phyloP scores from a whole-genome alignment of 2,797 vertebrate genomes.

The Manis javanica region DNA sequence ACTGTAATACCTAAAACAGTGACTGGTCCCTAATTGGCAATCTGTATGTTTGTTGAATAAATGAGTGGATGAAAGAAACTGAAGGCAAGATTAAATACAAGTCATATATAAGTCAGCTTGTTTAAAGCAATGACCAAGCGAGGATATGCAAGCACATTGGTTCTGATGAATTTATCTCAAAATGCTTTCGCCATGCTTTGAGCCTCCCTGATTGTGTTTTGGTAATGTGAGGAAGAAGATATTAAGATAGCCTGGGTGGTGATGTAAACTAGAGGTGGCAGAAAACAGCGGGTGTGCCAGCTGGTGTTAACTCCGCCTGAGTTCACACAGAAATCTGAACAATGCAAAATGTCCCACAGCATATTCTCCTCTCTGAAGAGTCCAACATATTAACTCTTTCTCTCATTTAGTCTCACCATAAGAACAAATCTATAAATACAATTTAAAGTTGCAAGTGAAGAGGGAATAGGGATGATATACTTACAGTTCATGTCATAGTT shows the following conservation, averaged over 20 bases:
- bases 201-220: neutral
- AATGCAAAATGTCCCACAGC: neutral
- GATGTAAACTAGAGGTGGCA: conserved; percentile 62
- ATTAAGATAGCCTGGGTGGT: neutral
- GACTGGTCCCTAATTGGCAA: neutral
- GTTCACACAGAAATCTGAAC: conserved; percentile 20
- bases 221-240: neutral
- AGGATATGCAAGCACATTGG: neutral
- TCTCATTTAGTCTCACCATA: neutral
- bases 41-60: neutral
- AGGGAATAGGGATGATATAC: neutral
- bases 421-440: neutral
- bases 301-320: neutral
- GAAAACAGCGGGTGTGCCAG: neutral
- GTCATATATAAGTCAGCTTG: neutral
- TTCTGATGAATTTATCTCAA: conserved; percentile 20
- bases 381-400: conserved; percentile 37
- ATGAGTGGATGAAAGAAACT: neutral
- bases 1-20: neutral
- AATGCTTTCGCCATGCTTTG: neutral
- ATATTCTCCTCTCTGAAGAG: conserved; percentile 20
- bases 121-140: neutral
- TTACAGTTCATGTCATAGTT: neutral
- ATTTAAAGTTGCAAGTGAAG: conserved; percentile 5
- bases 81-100: neutral